Evolutionary conservation across 2,888 invertebrate species (phyloP), one percentile per base, ranked within the genome.

Genomic region (Caenorhabditis sp.): DNA sequence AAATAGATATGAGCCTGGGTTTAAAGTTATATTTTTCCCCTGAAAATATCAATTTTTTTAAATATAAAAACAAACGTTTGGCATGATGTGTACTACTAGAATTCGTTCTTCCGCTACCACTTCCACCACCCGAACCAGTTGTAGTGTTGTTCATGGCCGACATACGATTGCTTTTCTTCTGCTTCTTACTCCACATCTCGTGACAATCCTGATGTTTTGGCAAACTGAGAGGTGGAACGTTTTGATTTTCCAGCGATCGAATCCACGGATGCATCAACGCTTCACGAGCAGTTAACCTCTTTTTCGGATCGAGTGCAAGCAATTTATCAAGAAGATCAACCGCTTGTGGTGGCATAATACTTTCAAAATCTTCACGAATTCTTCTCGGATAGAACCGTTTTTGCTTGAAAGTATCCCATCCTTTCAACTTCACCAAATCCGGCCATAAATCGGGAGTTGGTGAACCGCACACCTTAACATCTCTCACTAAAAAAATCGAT

Each of bases 361-460:
- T 89, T 62, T 93, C 92, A 90, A 96, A 97, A 86, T 95, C 94
- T 84, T 97, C 97, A 36, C 95, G 91, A 64, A 99, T 91, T 81
- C 93, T 92, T 75, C 99, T 91, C 83, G 94, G 91, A 90, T 96
- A 93, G 80, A 93, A 92, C 86, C 94, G 93, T 90, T 95, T 95
- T 49, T 95, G 94, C 84, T 95, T 93, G 58, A 97, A 91, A 31
- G 94, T 93, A 88, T 93, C 93, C 92, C 94, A 99, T 3, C 94
- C 91, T 0, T 97, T 97, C 81, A 99, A 90, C 88, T 93, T 93
- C 77, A 95, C 94, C 59, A 99, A 96, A 88, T 93, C 92, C 10
- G 97, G 97, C 97, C 97, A 99, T 50, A 94, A 94, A 54, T 95
- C 95, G 0, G 97, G 96, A 50, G 93, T 93, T 0, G 97, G 97